Percentiles rank a stretch among this genome's conserved stretches.
These are phyloP conservation scores for Dugesia japonica DNA, from an alignment of 2,888 invertebrate genomes.

Conservation along the genomic window DNA sequence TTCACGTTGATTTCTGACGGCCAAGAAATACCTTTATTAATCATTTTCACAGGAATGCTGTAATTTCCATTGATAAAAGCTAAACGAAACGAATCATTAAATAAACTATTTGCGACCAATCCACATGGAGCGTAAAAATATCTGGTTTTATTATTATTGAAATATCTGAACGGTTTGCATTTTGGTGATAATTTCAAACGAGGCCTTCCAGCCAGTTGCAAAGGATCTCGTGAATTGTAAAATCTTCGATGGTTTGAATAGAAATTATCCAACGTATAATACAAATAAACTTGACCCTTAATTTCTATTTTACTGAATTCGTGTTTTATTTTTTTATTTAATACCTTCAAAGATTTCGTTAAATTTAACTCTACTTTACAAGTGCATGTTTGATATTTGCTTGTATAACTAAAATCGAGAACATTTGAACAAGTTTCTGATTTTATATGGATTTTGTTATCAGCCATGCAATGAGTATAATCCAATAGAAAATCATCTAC, in stretches of 20 bases:
- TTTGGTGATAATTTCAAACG: constrained; percentile 71
- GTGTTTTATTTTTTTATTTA: no score
- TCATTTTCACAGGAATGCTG: background rate
- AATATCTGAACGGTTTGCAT: constrained; percentile 44
- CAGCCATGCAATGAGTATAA: no score
- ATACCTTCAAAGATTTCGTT: no score
- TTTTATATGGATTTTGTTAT: no score
- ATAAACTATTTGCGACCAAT: constrained; percentile 91
- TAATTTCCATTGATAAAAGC: background rate
- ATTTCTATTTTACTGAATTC: no score
- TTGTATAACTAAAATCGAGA: no score
- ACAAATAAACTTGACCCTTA: constrained; percentile 68
- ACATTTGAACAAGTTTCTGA: no score
- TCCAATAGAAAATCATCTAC: no score
- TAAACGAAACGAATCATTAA: constrained; percentile 54
- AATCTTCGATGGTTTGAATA: constrained; percentile 97
- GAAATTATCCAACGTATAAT: constrained; percentile 87
- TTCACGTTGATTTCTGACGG: no score
- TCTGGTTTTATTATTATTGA: constrained; percentile 35
- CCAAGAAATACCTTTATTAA: constrained; percentile 27
- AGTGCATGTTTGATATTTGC: no score
- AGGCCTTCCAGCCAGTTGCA: constrained; percentile 64
- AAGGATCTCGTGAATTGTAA: constrained; percentile 79
- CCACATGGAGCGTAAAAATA: constrained; percentile 77
- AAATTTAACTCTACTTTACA: no score